Evolutionary conservation across 2,797 vertebrate species (phyloP).

Genomic region (Smutsia gigantea): DNA sequence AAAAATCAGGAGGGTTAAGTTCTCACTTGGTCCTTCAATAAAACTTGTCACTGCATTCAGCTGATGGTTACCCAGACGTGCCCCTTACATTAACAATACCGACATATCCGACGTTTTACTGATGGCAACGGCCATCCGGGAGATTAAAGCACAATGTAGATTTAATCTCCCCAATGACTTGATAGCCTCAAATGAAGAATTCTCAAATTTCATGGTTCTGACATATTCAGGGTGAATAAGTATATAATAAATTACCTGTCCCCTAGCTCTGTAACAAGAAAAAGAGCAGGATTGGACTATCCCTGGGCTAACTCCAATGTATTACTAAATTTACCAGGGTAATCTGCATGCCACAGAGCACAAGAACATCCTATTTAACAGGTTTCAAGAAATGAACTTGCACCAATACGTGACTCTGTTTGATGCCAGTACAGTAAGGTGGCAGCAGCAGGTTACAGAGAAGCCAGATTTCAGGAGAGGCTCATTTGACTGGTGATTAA

Average conservation of each 20-base stretch:
- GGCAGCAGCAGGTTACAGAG: constrained; percentile 65
- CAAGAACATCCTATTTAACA: constrained; percentile 84
- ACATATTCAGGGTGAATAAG: constrained; percentile 84
- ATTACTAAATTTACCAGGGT: constrained; percentile 85
- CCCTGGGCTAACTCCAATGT: constrained; percentile 81
- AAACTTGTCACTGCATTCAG: constrained; percentile 78
- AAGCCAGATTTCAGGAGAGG: constrained; percentile 64
- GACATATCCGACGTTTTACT: constrained; percentile 80
- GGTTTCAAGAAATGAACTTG: constrained; percentile 73
- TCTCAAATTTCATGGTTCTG: constrained; percentile 81
- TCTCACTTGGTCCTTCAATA: constrained; percentile 68
- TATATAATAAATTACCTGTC: constrained; percentile 85
- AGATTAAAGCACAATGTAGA: constrained; percentile 81
- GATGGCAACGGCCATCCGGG: constrained; percentile 61
- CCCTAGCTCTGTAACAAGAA: constrained; percentile 67
- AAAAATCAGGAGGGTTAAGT: constrained; percentile 69
- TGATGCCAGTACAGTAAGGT: constrained; percentile 44
- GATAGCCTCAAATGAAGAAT: constrained; percentile 78
- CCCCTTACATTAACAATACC: constrained; percentile 76
- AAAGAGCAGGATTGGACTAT: constrained; percentile 80
- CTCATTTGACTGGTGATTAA: constrained; percentile 78
- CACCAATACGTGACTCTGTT: neutral
- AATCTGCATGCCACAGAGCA: constrained; percentile 84
- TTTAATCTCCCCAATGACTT: constrained; percentile 82
- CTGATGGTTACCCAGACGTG: constrained; percentile 69